Evolutionary conservation across 2,113 vertebrate genomes (phyloP).

Genomic region (Vireo altiloquus): DNA sequence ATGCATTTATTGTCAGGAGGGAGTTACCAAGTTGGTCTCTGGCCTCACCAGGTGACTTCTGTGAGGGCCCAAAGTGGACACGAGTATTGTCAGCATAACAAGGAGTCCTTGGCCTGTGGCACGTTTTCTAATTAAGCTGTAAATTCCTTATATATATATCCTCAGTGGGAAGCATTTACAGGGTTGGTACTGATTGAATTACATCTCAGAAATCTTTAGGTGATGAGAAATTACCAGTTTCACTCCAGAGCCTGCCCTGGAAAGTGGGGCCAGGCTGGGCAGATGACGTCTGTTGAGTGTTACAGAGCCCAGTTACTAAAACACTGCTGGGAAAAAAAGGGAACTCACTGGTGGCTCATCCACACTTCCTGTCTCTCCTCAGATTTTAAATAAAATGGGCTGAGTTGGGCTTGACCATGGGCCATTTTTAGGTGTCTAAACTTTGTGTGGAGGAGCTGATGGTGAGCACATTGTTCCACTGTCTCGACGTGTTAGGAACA

Average conservation of each 20-base stretch:
- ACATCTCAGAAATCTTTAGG: neutral
- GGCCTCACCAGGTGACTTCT: neutral
- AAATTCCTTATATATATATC: neutral
- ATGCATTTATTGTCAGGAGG: neutral
- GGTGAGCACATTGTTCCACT: rapidly evolving
- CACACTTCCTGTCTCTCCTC: neutral
- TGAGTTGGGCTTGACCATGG: neutral
- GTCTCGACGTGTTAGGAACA: neutral
- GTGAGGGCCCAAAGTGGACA: neutral
- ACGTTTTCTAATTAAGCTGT: neutral
- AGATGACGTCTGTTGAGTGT: neutral
- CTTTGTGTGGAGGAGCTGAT: neutral
- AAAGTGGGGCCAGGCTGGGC: rapidly evolving
- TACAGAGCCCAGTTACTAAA: neutral
- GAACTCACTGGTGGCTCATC: neutral
- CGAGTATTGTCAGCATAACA: rapidly evolving
- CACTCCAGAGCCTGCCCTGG: neutral
- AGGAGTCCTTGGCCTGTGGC: neutral
- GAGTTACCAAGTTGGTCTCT: neutral
- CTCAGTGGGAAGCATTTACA: neutral
- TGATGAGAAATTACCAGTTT: neutral
- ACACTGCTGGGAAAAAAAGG: neutral
- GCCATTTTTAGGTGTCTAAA: neutral
- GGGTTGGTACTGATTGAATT: neutral
- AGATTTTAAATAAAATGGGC: neutral